These are phyloP conservation scores for Brachionus asplanchnoidis DNA, from an alignment of 1,140 invertebrate species.

Conservation along the genomic window DNA sequence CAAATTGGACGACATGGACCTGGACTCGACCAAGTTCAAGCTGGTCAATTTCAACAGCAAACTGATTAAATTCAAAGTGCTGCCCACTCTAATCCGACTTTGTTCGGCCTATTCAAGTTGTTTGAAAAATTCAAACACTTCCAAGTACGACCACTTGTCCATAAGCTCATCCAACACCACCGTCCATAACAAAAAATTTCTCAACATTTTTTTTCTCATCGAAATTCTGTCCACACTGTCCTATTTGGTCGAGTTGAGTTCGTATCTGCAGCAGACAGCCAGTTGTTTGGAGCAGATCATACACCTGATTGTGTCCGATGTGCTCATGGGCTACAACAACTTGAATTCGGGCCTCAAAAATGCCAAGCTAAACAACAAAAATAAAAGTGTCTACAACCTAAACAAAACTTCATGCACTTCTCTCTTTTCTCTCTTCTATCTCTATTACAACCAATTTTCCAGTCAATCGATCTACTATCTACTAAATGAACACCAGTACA, in stretches of 20 bases:
- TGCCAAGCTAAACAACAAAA: not conserved
- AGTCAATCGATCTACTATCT: not conserved
- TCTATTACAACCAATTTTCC: slow-evolving; percentile 21
- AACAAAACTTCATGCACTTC: slow-evolving; percentile 10
- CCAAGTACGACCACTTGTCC: not conserved
- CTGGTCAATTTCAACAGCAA: slow-evolving; percentile 33
- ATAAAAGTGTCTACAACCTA: not conserved
- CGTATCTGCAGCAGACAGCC: not conserved
- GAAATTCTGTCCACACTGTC: slow-evolving; percentile 21
- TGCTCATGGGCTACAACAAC: not conserved
- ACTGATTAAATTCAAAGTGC: slow-evolving; percentile 33
- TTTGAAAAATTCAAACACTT: slow-evolving; percentile 1
- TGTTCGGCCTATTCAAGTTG: slow-evolving; percentile 10
- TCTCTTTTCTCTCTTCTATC: slow-evolving; percentile 29
- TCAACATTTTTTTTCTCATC: slow-evolving; percentile 19
- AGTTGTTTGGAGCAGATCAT: slow-evolving; percentile 30
- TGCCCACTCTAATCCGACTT: slow-evolving; percentile 13
- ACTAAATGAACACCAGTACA: slow-evolving; percentile 32
- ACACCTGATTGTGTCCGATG: not conserved
- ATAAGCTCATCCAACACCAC: not conserved
- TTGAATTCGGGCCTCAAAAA: not conserved
- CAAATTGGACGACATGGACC: not conserved
- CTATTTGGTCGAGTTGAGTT: slow-evolving; percentile 34
- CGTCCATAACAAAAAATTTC: not conserved
- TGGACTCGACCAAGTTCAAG: slow-evolving; percentile 6